Evolutionary conservation across 2,113 vertebrate species (phyloP).

Genomic region (Crotalus tigris): DNA sequence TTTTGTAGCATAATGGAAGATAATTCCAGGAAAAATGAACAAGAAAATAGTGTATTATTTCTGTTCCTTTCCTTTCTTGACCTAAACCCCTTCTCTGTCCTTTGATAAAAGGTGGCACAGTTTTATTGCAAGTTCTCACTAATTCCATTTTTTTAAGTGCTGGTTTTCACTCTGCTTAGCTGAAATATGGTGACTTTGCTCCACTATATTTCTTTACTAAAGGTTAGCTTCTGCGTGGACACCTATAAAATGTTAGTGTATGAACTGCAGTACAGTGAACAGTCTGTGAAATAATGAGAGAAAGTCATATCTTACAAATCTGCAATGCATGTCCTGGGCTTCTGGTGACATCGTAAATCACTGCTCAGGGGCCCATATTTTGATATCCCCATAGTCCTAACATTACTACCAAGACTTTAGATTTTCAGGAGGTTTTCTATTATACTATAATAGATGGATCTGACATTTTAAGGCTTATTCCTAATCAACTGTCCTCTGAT

Average conservation of each 20-base stretch:
- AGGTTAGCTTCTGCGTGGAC: background rate
- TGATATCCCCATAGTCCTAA: conserved; percentile 6
- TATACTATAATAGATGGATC: conserved; percentile 6
- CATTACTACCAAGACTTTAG: conserved; percentile 1
- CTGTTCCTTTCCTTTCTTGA: background rate
- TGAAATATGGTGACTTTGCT: background rate
- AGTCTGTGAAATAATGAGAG: background rate
- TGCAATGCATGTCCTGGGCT: background rate
- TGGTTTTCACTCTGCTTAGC: background rate
- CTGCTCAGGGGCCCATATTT: background rate
- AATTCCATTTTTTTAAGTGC: background rate
- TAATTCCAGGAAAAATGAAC: background rate
- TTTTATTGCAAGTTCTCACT: background rate
- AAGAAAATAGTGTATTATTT: background rate
- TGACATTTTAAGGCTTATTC: conserved; percentile 17
- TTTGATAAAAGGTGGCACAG: background rate
- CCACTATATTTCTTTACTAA: conserved; percentile 14
- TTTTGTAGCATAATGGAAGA: background rate
- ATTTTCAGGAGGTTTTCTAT: conserved; percentile 15
- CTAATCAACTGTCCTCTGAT: background rate
- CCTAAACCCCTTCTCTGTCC: too few relatives aligned
- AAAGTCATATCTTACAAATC: background rate
- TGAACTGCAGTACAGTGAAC: background rate
- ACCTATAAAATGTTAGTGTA: background rate
- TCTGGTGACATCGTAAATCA: conserved; percentile 14